phyloP scores from a whole-genome alignment of 1,140 invertebrate genomes.

The Phocides pigmalion region DNA sequence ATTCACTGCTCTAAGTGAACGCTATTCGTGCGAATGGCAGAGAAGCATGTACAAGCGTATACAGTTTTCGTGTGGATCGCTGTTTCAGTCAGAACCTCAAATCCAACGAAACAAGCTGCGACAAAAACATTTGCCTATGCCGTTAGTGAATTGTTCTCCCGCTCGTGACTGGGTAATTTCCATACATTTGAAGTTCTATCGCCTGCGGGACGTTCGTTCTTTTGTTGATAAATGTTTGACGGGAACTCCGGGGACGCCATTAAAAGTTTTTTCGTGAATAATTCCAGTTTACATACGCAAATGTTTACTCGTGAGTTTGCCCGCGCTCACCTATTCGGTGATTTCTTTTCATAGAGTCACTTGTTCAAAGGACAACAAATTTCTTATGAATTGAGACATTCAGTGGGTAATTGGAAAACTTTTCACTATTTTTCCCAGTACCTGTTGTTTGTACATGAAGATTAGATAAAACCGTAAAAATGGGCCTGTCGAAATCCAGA shows the following conservation, averaged over 20 bases:
- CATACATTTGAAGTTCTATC: slow-evolving; percentile 84
- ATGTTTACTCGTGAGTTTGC: slow-evolving; percentile 82
- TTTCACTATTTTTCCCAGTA: slow-evolving; percentile 55
- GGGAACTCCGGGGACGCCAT: slow-evolving; percentile 83
- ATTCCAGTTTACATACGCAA: slow-evolving; percentile 83
- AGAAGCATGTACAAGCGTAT: slow-evolving; percentile 11
- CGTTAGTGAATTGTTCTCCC: slow-evolving; percentile 83
- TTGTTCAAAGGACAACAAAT: slow-evolving; percentile 69
- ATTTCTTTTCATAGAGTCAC: slow-evolving; percentile 78
- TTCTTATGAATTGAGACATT: slow-evolving; percentile 63
- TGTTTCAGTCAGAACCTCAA: slow-evolving; percentile 56
- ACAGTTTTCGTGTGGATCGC: slow-evolving; percentile 32
- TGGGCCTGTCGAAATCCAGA: too few relatives aligned
- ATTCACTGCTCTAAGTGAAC: background rate
- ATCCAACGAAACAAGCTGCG: slow-evolving; percentile 78
- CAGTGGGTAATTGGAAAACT: slow-evolving; percentile 78
- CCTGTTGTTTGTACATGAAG: too few relatives aligned
- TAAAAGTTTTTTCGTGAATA: slow-evolving; percentile 84
- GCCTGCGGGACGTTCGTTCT: slow-evolving; percentile 83
- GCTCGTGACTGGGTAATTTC: slow-evolving; percentile 82
- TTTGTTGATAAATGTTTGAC: slow-evolving; percentile 84
- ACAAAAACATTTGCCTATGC: slow-evolving; percentile 83
- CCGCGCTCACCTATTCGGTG: slow-evolving; percentile 79
- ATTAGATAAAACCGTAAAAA: too few relatives aligned
- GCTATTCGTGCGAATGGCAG: slow-evolving; percentile 9